These are phyloP conservation scores for Balaenoptera acutorostrata DNA, from an alignment of 2,113 vertebrate genomes.

Conservation along the genomic window DNA sequence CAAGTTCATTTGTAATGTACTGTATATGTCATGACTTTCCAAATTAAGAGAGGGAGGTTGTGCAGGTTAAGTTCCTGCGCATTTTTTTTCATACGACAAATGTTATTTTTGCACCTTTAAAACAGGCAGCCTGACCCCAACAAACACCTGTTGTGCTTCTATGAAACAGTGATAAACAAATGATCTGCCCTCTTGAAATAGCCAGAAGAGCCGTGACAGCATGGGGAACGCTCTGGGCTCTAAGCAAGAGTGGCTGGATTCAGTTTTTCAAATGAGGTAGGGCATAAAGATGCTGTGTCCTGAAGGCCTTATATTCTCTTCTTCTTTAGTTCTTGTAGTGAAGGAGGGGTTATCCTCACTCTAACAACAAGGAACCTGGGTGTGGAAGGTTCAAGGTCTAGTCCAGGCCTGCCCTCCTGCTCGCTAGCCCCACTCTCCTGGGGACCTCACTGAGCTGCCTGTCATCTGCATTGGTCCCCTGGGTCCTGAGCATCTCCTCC, in stretches of 20 bases:
- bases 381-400: not conserved
- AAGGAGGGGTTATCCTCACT: not conserved
- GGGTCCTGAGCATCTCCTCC: not conserved
- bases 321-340: not conserved
- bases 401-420: not conserved
- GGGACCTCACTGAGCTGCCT: not conserved
- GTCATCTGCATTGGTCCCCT: accelerated
- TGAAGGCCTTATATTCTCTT: not conserved
- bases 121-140: conserved; percentile 6
- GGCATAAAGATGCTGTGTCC: not conserved
- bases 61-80: conserved; percentile 1
- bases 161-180: conserved; percentile 20
- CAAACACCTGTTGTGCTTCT: not conserved
- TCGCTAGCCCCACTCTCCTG: too few species aligned
- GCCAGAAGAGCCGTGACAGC: not conserved
- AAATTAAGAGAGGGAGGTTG: conserved; percentile 26
- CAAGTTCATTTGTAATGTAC: conserved; percentile 29
- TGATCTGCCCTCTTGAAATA: conserved; percentile 3
- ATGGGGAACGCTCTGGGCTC: not conserved
- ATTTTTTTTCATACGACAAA: conserved; percentile 8
- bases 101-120: conserved; percentile 42
- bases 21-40: conserved; percentile 4
- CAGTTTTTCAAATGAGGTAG: not conserved
- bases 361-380: not conserved
- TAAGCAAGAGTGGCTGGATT: not conserved